These are phyloP conservation scores for Polyploca ridens DNA, from an alignment of 2,888 invertebrate species.

Conservation along the genomic window DNA sequence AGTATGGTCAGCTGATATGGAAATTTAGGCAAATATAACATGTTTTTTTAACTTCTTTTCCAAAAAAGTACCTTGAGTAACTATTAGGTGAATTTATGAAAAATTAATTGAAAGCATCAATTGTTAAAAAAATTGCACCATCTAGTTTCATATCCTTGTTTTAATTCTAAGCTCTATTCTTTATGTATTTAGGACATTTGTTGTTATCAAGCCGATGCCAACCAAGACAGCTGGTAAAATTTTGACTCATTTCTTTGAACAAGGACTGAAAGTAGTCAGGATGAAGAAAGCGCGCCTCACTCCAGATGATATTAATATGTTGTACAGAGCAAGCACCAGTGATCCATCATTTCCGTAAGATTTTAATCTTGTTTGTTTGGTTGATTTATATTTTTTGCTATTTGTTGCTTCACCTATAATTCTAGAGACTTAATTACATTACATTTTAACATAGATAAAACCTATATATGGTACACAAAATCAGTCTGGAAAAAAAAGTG, in stretches of 20 bases:
- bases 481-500: no score
- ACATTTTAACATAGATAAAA: no score
- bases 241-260: slow-evolving; percentile 86
- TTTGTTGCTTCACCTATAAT: not conserved
- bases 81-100: no score
- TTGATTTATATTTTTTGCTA: not conserved
- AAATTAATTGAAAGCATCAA: no score
- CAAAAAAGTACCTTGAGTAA: no score
- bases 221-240: slow-evolving; percentile 90
- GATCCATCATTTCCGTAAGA: slow-evolving; percentile 87
- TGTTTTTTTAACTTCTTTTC: no score
- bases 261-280: slow-evolving; percentile 86
- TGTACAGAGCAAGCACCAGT: slow-evolving; percentile 50
- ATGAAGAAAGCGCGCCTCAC: slow-evolving; percentile 89
- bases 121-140: not conserved
- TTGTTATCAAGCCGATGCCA: slow-evolving; percentile 90
- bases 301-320: slow-evolving; percentile 83
- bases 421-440: no score
- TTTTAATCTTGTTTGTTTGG: not conserved
- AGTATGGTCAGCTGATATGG: no score
- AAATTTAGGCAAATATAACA: no score
- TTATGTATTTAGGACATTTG: slow-evolving; percentile 86
- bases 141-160: not conserved
- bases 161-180: not conserved
- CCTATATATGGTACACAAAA: no score